Percentiles rank a stretch among this genome's conserved stretches.
Evolutionary conservation across 2,888 invertebrate genomes (phyloP).

Genomic region (Harpagoxenus sublaevis): DNA sequence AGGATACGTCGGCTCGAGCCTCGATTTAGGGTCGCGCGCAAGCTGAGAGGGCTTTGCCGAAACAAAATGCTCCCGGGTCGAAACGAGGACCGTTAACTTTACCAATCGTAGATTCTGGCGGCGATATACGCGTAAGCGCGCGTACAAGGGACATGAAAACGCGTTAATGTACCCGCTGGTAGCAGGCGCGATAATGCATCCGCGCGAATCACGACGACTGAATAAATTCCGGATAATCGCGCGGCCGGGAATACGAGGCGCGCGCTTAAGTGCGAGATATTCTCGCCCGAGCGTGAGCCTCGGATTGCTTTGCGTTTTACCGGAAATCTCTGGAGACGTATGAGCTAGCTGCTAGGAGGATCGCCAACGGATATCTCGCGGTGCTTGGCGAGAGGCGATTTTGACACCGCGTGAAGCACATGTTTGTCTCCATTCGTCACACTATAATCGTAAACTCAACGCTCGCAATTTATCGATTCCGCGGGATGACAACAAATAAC

Average conservation of each 20-base stretch:
- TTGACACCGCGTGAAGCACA: not conserved
- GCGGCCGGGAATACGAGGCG: conserved; percentile 18
- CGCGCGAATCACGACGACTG: conserved; percentile 38
- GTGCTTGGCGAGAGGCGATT: not conserved
- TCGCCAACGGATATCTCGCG: not conserved
- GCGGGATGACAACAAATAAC: not conserved
- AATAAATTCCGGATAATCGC: conserved; percentile 48
- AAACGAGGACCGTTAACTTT: not conserved
- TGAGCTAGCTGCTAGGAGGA: conserved; percentile 15
- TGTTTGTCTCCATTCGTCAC: not conserved
- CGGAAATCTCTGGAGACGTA: conserved; percentile 35
- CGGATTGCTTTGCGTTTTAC: conserved; percentile 13
- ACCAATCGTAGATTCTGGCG: conserved; percentile 30
- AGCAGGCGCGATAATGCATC: conserved; percentile 36
- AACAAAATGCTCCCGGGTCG: conserved; percentile 34
- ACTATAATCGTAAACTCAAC: not conserved
- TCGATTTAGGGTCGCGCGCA: conserved; percentile 18
- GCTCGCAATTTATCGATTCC: conserved; percentile 26
- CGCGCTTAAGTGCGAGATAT: conserved; percentile 45
- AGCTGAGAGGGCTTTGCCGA: not conserved
- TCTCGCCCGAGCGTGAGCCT: conserved; percentile 30
- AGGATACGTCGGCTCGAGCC: conserved; percentile 64
- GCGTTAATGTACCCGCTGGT: conserved; percentile 40
- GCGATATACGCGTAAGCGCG: not conserved
- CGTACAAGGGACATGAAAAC: not conserved